Conservation (phyloP, 2,888 invertebrate genomes). For the Cantharis rustica region DNA sequence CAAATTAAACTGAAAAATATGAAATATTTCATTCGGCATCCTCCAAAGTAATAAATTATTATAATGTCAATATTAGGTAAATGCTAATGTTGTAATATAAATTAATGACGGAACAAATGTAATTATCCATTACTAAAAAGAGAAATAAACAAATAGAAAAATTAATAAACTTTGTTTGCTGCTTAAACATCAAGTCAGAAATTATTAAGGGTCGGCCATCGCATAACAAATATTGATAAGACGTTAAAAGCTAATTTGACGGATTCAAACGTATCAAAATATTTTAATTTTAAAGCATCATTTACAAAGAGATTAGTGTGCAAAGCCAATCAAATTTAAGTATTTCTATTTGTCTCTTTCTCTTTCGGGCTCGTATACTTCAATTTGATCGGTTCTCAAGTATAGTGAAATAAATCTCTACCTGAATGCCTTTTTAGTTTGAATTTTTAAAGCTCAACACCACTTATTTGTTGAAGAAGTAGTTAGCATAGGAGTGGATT, state of each 20-base stretch:
- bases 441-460: background rate
- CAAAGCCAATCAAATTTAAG: no score
- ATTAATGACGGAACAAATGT: background rate
- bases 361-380: no score
- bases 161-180: background rate
- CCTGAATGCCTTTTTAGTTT: background rate
- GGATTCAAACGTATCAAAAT: background rate
- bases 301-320: no score
- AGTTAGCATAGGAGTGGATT: background rate
- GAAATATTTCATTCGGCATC: background rate
- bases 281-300: no score
- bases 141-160: background rate
- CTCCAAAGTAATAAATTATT: background rate
- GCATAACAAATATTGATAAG: background rate
- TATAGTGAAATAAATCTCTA: no score
- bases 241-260: background rate
- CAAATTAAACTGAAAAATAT: background rate
- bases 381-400: no score
- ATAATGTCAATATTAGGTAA: background rate
- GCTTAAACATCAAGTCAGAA: background rate
- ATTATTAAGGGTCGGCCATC: background rate
- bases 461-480: background rate
- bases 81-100: background rate
- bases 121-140: background rate
- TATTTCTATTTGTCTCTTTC: no score